phyloP scores from a whole-genome alignment of 2,113 vertebrate genomes.

The Albula glossodonta region DNA sequence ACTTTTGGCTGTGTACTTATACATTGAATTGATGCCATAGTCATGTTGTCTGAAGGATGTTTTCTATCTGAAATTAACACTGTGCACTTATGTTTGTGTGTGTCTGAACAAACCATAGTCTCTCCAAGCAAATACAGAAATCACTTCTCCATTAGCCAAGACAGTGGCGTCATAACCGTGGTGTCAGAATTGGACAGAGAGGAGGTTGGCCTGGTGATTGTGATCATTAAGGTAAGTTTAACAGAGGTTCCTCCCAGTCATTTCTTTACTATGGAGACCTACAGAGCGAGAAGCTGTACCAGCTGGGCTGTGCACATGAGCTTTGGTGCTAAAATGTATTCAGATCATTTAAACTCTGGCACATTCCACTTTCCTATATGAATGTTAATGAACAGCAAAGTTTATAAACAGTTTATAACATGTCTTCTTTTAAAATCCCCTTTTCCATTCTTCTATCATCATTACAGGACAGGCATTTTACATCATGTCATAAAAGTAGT shows the following conservation, averaged over 20 bases:
- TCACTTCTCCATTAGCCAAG: slow-evolving; percentile 49
- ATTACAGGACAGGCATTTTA: no score
- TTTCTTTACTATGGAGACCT: not conserved
- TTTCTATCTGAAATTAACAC: no score
- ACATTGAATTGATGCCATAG: no score
- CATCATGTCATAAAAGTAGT: no score
- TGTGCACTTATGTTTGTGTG: not conserved
- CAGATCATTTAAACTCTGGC: not conserved
- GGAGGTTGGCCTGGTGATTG: slow-evolving; percentile 50
- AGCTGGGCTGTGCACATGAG: not conserved
- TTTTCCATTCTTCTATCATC: no score
- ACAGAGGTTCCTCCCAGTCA: not conserved
- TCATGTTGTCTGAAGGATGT: no score
- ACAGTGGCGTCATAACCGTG: slow-evolving; percentile 63
- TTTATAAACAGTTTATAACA: not conserved
- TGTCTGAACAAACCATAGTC: slow-evolving; percentile 55
- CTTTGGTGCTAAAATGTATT: not conserved
- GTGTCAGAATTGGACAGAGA: slow-evolving; percentile 65
- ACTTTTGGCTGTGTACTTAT: no score
- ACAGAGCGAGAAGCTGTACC: not conserved
- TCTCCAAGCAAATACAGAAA: slow-evolving; percentile 46
- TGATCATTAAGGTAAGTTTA: slow-evolving; percentile 71
- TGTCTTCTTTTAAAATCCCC: no score
- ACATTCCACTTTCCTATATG: not conserved
- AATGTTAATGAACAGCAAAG: not conserved